Percentiles rank a stretch among this genome's conserved stretches.
phyloP scores from a whole-genome alignment of 2,113 vertebrate genomes.

The Marmota flaviventris region DNA sequence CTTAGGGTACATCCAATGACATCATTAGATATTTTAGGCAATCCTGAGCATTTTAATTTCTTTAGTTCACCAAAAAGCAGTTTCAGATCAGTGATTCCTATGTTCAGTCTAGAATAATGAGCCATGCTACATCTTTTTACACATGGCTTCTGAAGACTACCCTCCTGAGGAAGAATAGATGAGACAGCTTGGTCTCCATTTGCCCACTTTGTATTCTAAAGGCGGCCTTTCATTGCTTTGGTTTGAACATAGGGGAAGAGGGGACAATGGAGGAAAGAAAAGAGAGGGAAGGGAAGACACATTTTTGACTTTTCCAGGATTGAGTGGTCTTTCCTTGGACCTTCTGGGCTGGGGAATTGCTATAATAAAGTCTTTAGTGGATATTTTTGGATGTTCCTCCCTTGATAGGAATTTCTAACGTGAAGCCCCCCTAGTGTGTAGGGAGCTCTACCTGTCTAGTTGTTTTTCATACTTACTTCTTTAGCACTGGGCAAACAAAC shows the following conservation, averaged over 20 bases:
- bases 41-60: background rate
- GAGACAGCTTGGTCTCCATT: background rate
- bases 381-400: background rate
- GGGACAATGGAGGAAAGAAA: background rate
- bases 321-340: background rate
- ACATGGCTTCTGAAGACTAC: background rate
- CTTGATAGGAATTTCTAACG: background rate
- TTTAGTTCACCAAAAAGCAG: background rate
- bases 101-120: background rate
- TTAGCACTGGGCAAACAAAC: background rate
- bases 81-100: background rate
- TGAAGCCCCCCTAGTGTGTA: background rate
- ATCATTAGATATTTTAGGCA: slow-evolving; percentile 6
- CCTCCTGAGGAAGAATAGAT: background rate
- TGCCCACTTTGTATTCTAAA: background rate
- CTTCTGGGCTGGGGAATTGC: background rate
- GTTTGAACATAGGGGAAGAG: background rate
- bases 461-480: background rate
- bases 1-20: background rate
- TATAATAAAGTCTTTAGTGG: background rate
- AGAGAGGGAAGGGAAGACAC: background rate
- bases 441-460: background rate
- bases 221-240: background rate
- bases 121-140: background rate
- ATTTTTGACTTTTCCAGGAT: background rate